Conservation (phyloP, 2,888 invertebrate species). For the Tenthredo amoena region DNA sequence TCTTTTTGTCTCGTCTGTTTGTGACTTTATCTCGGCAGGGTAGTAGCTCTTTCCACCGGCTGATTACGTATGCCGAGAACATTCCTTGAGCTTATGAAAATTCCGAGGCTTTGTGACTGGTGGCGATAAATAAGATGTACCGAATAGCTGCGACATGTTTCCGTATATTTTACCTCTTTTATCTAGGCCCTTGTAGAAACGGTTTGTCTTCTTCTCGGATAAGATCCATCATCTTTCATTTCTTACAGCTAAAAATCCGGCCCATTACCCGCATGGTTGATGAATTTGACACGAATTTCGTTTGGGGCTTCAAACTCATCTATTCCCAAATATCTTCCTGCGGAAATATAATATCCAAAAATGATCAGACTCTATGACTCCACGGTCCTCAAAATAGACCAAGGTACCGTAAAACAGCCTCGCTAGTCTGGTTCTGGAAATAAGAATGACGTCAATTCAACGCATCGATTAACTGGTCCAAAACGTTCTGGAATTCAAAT, state of each 20-base stretch:
- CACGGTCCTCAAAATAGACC: not conserved
- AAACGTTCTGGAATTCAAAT: not conserved
- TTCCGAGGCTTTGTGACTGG: slow-evolving; percentile 64
- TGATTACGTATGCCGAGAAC: slow-evolving; percentile 71
- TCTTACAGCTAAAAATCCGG: not conserved
- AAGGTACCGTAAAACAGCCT: not conserved
- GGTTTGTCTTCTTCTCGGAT: slow-evolving; percentile 6
- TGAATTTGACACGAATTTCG: not conserved
- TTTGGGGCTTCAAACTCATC: not conserved
- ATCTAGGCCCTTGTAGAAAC: slow-evolving; percentile 15
- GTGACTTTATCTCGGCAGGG: slow-evolving; percentile 68
- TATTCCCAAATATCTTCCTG: not conserved
- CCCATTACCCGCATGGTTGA: not conserved
- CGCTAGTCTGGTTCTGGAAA: not conserved
- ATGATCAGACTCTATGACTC: not conserved
- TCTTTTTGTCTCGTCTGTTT: slow-evolving; percentile 57
- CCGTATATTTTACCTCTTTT: slow-evolving; percentile 18
- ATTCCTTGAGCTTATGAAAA: slow-evolving; percentile 68
- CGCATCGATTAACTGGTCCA: not conserved
- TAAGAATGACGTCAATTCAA: not conserved
- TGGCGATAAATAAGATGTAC: slow-evolving; percentile 67
- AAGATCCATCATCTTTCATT: slow-evolving; percentile 6
- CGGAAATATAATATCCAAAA: not conserved
- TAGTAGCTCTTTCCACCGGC: slow-evolving; percentile 67
- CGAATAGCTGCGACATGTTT: slow-evolving; percentile 49